Conservation (phyloP, 2,113 vertebrate genomes). For the Elaphurus davidianus region DNA sequence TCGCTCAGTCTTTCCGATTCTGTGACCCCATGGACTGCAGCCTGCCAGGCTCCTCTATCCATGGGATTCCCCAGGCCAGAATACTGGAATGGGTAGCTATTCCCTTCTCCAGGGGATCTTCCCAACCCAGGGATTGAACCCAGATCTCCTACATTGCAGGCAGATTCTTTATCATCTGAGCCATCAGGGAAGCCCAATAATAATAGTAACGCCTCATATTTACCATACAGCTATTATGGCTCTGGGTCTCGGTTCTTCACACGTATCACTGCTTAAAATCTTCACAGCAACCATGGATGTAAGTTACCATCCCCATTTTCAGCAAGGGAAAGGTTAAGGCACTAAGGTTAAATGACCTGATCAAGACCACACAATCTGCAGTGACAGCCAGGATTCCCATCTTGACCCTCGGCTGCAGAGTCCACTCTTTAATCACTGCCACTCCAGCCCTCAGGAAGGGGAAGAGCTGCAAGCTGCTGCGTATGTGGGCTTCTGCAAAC, state of each 20-base stretch:
- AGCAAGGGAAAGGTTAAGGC: not conserved
- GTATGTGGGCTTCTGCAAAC: not conserved
- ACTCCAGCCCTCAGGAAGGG: not conserved
- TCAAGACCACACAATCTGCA: not conserved
- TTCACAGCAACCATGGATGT: accelerated
- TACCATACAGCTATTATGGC: not conserved
- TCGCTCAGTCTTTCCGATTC: not conserved
- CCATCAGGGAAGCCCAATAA: not conserved
- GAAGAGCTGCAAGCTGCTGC: not conserved
- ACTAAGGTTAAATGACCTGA: not conserved
- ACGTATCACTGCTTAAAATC: not conserved
- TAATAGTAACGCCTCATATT: not conserved
- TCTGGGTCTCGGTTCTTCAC: not conserved
- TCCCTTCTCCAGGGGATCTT: not conserved
- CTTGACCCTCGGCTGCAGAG: not conserved
- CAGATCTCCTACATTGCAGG: not conserved
- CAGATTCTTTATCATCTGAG: not conserved
- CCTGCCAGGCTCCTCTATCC: not conserved
- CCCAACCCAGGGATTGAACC: not conserved
- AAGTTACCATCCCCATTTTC: not conserved
- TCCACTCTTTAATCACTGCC: not conserved
- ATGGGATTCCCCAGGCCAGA: not conserved
- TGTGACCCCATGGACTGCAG: not conserved
- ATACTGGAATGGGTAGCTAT: not conserved
- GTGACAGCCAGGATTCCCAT: not conserved